Evolutionary conservation across 2,888 invertebrate genomes (phyloP), one percentile per base, ranked within the genome.

Genomic region (Lycia hirtaria): DNA sequence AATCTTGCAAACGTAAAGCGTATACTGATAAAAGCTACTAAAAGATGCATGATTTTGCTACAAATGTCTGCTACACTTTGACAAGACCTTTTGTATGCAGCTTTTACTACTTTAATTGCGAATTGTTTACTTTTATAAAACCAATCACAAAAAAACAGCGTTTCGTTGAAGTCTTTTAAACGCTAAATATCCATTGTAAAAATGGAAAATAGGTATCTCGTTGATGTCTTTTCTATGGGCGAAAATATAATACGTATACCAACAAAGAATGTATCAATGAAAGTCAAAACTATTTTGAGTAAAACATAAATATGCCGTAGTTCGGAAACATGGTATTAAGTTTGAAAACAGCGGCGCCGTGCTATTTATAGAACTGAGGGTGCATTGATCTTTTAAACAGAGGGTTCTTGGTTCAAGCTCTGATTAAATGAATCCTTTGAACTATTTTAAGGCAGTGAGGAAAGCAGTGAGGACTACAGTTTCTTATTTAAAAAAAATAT

Each of bases 281-380:
- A 26, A 41, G n/a, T 17, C 26, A 41, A 26, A 10, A 7, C 38
- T 6, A 32, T 24, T 28, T n/a, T n/a, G n/a, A n/a, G n/a, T n/a
- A n/a, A n/a, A n/a, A n/a, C n/a, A n/a, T n/a, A n/a, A n/a, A n/a
- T n/a, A n/a, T n/a, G n/a, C n/a, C n/a, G 43, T 54, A 64, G 38
- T 30, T n/a, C n/a, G n/a, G n/a, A 32, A 40, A 19, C 47, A 53
- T 48, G 55, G 61, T 68, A 60, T 55, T 50, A 61, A 60, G 62
- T 65, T 61, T 55, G 67, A 60, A 24, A 60, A 63, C 33, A 33
- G 22, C 15, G 22, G 41, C 47, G 50, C 55, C 20, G 49, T 56
- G 75, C 76, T 84, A 85, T 85, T 82, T 84, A 78, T 80, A 76
- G 81, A 74, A 68, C 51, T 49, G 48, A 70, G 69, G 75, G 86